Evolutionary conservation across 2,888 invertebrate genomes (phyloP), one percentile per base, ranked within the genome.

Genomic region (Zhuqinia jingwanae): DNA sequence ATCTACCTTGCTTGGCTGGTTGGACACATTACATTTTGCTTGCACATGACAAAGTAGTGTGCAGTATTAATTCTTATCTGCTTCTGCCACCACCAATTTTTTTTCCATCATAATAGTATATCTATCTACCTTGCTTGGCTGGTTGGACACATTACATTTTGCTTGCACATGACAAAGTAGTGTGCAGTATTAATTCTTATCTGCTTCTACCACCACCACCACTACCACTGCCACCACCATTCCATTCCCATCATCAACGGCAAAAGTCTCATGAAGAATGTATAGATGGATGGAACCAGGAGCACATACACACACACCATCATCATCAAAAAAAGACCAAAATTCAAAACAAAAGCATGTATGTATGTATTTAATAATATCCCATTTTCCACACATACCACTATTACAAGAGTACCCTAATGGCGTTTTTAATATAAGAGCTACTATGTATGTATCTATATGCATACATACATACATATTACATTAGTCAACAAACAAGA

Each of bases 291-390:
- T 45, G 47, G 13, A 47, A 70, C 45, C 45, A 42, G 45, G 45
- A 70, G 68, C 15, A 70, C 68, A 0, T 8, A 1, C 53, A 53
- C 1, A 1, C 53, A 17, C 25, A 58, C 13, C 1, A n/a, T 56
- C 56, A 10, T 65, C 45, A 8, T 6, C 5, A 36, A 8, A 36
- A 8, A 70, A n/a, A 22, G 47, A 70, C 68, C 68, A 25, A 25
- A 36, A 30, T 36, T 56, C 53, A 76, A 76, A 76, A 76, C 75
- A 76, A 76, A 76, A 56, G 68, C 45, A 30, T 45, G 22, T 15
- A 45, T n/a, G 13, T 15, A 70, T 13, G 22, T 70, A 22, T 47
- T 20, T 45, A 10, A 3, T n/a, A n/a, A n/a, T n/a, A n/a, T n/a
- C n/a, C n/a, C n/a, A n/a, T n/a, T n/a, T n/a, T n/a, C 13, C 22